Conservation (phyloP, 2,888 invertebrate species). For the Plusia festucae region DNA sequence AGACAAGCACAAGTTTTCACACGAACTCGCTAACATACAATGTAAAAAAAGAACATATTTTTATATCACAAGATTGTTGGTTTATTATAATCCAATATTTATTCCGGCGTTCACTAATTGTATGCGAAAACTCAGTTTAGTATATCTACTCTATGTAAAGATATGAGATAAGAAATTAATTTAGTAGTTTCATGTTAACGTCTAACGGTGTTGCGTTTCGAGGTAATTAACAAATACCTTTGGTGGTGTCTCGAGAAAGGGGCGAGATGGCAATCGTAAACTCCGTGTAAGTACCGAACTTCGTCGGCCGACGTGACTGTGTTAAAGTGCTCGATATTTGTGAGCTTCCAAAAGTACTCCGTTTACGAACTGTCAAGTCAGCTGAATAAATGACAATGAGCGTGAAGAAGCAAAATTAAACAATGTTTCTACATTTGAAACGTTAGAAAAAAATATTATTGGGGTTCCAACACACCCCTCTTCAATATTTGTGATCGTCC, state of each 20-base stretch:
- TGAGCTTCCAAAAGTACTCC: constrained; percentile 38
- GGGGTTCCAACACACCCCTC: constrained; percentile 45
- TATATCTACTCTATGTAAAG: constrained; percentile 56
- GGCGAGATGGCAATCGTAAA: constrained; percentile 67
- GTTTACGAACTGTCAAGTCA: constrained; percentile 74
- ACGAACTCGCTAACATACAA: constrained; percentile 28
- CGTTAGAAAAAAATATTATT: constrained; percentile 57
- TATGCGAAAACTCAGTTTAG: constrained; percentile 60
- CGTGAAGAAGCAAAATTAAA: constrained; percentile 80
- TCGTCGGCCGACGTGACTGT: constrained; percentile 39
- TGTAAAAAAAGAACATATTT: constrained; percentile 20
- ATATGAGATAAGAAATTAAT: constrained; percentile 65
- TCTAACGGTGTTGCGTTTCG: constrained; percentile 62
- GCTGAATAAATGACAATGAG: constrained; percentile 77
- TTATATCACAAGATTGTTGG: constrained; percentile 14
- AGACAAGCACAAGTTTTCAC: constrained; percentile 44
- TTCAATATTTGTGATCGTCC: constrained; percentile 19
- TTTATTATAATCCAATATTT: constrained; percentile 55
- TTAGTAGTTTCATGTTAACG: constrained; percentile 63
- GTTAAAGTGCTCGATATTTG: constrained; percentile 39
- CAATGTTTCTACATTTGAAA: constrained; percentile 62
- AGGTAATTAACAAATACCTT: constrained; percentile 72
- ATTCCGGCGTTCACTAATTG: constrained; percentile 56
- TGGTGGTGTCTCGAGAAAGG: constrained; percentile 41
- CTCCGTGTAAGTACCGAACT: constrained; percentile 55